Base-by-base conservation (phyloP, 1,140 invertebrate genomes). In the Polypedilum pembai region DNA sequence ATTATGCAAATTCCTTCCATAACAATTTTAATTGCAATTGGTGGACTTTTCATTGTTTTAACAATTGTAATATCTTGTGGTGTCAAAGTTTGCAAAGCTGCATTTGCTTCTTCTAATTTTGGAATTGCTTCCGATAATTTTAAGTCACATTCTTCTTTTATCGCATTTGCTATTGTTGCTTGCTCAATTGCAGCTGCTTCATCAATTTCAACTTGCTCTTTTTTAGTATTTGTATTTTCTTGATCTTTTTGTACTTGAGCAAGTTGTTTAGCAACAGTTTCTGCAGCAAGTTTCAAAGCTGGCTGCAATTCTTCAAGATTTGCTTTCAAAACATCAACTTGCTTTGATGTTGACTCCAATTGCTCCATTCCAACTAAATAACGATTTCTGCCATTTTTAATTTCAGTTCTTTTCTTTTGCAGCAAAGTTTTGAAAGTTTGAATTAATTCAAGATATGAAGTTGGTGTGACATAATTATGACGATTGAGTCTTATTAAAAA, bases 31-130 rank as follows among this genome's bases (percentile, higher is more conserved):
- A 99, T 93, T 75, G 92, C 93, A 79, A 91, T 89, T 0, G 97
- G 96, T 1, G 98, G 98, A 85, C 92, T 96, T 84, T 98, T 98
- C 96, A 99, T 98, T 0, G 95, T 91, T 85, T 97, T 98, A 4
- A 99, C 93, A 66, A 96, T 87, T 40, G 94, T 93, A 73, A 99
- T 96, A 83, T 99, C 97, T 17, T 90, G 86, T 4, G 91, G 89
- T 56, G 95, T 98, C 3, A 99, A 85, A 0, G 95, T 97, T 78
- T 98, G 92, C 0, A 99, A 84, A 3, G 96, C 95, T 1, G 88
- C 86, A 76, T 96, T 84, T 15, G 98, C 96, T n/a, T 89, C 86
- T 79, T 96, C 92, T 73, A 99, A 84, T 75, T 96, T 94, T 0
- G 97, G 96, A 84, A 98, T 90, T 0, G 95, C 96, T 82, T 96